Evolutionary conservation across 2,797 vertebrate genomes (phyloP).

Genomic region (Mormyrus hasselquistii): DNA sequence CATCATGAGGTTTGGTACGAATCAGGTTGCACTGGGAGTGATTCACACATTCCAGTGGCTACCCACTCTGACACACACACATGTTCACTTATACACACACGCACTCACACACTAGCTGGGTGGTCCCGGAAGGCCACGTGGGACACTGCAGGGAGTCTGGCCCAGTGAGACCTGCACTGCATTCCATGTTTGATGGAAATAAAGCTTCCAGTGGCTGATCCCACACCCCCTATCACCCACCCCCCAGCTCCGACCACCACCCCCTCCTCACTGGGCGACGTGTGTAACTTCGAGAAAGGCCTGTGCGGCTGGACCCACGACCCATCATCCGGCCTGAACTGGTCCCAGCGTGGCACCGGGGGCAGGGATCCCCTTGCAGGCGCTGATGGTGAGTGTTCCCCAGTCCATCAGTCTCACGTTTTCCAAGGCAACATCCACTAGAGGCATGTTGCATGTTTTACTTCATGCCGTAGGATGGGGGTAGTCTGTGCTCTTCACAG

Average conservation of each 20-base stretch:
- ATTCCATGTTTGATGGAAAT: slow-evolving; percentile 7
- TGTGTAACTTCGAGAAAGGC: slow-evolving; percentile 79
- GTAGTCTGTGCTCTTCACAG: background rate
- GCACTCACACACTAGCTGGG: background rate
- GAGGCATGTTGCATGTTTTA: background rate
- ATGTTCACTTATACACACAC: background rate
- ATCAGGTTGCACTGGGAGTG: background rate
- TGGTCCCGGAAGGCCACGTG: background rate
- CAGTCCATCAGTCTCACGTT: background rate
- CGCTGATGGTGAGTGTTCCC: slow-evolving; percentile 13
- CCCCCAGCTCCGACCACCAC: slow-evolving; percentile 43
- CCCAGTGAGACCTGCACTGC: background rate
- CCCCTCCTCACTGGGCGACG: slow-evolving; percentile 58
- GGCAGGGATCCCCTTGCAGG: slow-evolving; percentile 36
- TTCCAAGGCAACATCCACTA: background rate
- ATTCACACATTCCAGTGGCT: background rate
- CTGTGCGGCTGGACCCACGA: slow-evolving; percentile 87
- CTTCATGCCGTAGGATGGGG: background rate
- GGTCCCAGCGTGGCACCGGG: slow-evolving; percentile 65
- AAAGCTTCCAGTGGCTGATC: background rate
- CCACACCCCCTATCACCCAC: background rate
- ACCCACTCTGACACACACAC: background rate
- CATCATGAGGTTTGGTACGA: background rate
- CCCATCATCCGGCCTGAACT: slow-evolving; percentile 67
- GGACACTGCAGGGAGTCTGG: background rate